These are phyloP conservation scores for Malacoraja senta DNA, from an alignment of 2,797 vertebrate genomes.

Conservation along the genomic window DNA sequence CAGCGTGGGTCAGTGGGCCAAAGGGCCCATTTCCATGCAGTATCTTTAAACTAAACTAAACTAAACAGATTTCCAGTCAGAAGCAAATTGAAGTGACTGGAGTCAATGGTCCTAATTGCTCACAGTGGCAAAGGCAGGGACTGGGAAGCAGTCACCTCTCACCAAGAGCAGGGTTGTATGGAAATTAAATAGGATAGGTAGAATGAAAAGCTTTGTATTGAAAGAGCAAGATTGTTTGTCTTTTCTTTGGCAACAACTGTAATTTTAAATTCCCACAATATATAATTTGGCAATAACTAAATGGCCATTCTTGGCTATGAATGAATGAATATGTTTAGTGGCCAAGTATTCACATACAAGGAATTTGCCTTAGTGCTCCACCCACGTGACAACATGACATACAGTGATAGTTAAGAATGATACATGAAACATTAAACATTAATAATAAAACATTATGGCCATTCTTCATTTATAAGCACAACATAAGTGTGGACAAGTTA, in stretches of 20 bases:
- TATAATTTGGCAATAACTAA: neutral
- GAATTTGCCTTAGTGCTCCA: too few relatives aligned
- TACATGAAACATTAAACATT: too few relatives aligned
- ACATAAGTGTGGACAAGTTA: neutral
- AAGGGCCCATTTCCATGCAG: too few relatives aligned
- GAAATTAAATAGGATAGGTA: neutral
- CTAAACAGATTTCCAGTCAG: neutral
- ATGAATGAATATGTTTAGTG: too few relatives aligned
- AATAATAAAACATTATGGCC: neutral
- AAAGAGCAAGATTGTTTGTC: neutral
- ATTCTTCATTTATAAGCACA: neutral
- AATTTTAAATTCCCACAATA: neutral
- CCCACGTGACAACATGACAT: too few relatives aligned
- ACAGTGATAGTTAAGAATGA: too few relatives aligned
- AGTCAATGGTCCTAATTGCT: neutral
- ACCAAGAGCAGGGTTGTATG: neutral
- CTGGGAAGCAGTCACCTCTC: neutral
- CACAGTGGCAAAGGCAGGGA: neutral
- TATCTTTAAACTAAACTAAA: too few relatives aligned
- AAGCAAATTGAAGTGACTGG: neutral
- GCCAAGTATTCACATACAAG: too few relatives aligned
- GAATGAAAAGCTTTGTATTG: neutral
- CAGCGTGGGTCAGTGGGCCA: too few relatives aligned
- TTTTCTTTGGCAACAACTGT: neutral
- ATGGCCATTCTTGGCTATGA: neutral